These are phyloP conservation scores for Siderastrea radians DNA, from an alignment of 92 coral and sea anemone species.

Conservation along the genomic window DNA sequence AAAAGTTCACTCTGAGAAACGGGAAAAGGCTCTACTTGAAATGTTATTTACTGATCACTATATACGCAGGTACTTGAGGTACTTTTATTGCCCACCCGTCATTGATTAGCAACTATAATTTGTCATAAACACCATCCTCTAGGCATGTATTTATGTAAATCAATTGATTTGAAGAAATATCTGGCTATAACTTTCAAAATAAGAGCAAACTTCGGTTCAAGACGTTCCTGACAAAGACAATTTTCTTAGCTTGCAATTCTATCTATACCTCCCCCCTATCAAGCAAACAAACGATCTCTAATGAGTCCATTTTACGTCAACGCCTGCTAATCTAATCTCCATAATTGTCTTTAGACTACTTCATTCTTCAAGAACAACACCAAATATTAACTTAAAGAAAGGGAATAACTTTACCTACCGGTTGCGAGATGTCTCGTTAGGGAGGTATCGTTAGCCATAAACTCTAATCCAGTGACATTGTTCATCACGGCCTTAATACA, in stretches of 20 bases:
- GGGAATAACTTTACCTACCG: conserved; percentile 57
- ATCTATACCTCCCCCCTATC: not conserved
- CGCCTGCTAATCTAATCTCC: not conserved
- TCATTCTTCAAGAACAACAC: conserved; percentile 6
- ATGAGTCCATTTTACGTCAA: not conserved
- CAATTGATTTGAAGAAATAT: not conserved
- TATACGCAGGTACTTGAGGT: no score
- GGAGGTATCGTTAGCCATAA: conserved; percentile 79
- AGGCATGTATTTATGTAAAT: not conserved
- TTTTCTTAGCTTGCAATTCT: not conserved
- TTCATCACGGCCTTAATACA: conserved; percentile 97
- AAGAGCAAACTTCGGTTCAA: not conserved
- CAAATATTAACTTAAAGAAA: not conserved
- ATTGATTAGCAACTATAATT: no score
- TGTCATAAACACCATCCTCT: not conserved
- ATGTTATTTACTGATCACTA: no score
- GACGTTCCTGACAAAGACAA: not conserved
- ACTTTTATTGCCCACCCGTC: no score
- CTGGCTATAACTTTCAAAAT: not conserved
- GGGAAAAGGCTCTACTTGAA: no score
- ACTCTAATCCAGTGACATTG: conserved; percentile 82
- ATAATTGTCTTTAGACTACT: not conserved
- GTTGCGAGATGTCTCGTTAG: conserved; percentile 81
- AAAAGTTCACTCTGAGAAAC: no score
- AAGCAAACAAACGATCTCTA: not conserved